Evolutionary conservation across 2,888 invertebrate species (phyloP).

Genomic region (Scaptomyza parva): DNA sequence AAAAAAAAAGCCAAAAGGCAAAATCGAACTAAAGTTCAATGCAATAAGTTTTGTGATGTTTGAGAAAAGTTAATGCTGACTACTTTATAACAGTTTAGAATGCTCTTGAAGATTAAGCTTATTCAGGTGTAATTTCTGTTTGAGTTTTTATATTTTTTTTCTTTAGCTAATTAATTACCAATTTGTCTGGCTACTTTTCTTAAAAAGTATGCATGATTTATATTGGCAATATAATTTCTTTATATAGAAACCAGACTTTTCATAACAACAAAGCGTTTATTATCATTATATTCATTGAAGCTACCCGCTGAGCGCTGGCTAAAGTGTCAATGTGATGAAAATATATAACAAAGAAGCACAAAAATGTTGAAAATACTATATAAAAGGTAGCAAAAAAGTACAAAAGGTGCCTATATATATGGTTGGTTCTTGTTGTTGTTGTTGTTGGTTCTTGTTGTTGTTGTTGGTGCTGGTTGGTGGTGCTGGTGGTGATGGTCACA

Average conservation of each 20-base stretch:
- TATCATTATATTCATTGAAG: slow-evolving; percentile 9
- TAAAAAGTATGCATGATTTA: slow-evolving; percentile 40
- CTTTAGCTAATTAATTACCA: slow-evolving; percentile 16
- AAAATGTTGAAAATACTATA: slow-evolving; percentile 1
- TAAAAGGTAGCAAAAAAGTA: slow-evolving; percentile 26
- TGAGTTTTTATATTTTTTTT: background rate
- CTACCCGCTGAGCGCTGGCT: slow-evolving; percentile 12
- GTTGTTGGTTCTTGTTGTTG: slow-evolving; percentile 5
- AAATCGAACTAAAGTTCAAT: background rate
- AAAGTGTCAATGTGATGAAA: slow-evolving; percentile 63
- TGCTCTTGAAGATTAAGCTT: background rate
- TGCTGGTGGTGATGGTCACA: slow-evolving; percentile 27
- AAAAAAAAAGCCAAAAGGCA: slow-evolving; percentile 1
- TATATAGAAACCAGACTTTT: background rate
- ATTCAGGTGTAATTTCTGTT: background rate
- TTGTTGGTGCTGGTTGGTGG: background rate
- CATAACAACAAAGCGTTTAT: background rate
- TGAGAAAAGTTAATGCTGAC: background rate
- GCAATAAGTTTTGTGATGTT: slow-evolving; percentile 5
- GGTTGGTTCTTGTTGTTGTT: slow-evolving; percentile 9
- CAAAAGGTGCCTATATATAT: slow-evolving; percentile 38
- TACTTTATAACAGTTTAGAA: background rate
- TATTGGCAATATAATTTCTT: slow-evolving; percentile 6
- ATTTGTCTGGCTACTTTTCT: background rate
- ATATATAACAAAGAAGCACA: slow-evolving; percentile 37